A percentile compares a stretch with the other conserved stretches of the same genome.
These are phyloP conservation scores for Garra rufa DNA, from an alignment of 2,113 vertebrate genomes.

Conservation along the genomic window DNA sequence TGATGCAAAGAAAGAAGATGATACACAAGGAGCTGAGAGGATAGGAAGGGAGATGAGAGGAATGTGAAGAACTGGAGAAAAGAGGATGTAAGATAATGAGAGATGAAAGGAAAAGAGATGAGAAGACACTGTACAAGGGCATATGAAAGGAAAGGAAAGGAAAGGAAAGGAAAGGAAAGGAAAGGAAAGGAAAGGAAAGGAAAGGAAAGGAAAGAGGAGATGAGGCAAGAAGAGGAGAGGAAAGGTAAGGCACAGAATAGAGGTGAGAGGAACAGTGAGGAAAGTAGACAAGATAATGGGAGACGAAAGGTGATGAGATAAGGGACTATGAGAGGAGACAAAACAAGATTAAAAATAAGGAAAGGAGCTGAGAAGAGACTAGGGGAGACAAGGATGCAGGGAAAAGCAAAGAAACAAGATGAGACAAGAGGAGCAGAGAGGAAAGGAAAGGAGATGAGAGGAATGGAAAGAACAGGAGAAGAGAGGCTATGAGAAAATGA, in stretches of 20 bases:
- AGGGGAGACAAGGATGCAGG: neutral
- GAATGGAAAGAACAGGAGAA: no score
- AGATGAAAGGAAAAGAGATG: neutral
- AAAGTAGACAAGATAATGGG: neutral
- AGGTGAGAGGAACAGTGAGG: neutral
- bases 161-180: neutral
- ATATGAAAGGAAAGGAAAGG: neutral
- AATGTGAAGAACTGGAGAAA: neutral
- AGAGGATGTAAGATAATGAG: neutral
- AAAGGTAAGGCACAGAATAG: neutral
- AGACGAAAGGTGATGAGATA: neutral
- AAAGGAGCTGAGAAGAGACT: neutral
- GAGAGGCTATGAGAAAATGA: no score
- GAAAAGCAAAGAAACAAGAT: no score
- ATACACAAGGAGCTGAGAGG: neutral
- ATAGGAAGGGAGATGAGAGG: neutral
- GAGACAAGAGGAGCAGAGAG: neutral
- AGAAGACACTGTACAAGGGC: neutral
- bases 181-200: neutral
- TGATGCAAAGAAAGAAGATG: neutral
- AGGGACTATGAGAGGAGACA: neutral
- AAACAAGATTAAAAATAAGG: neutral
- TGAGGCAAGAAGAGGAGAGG: neutral
- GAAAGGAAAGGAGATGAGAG: no score
- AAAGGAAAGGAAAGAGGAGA: neutral